Evolutionary conservation across 1,140 invertebrate genomes (phyloP).

Genomic region (Saccostrea cuccullata): DNA sequence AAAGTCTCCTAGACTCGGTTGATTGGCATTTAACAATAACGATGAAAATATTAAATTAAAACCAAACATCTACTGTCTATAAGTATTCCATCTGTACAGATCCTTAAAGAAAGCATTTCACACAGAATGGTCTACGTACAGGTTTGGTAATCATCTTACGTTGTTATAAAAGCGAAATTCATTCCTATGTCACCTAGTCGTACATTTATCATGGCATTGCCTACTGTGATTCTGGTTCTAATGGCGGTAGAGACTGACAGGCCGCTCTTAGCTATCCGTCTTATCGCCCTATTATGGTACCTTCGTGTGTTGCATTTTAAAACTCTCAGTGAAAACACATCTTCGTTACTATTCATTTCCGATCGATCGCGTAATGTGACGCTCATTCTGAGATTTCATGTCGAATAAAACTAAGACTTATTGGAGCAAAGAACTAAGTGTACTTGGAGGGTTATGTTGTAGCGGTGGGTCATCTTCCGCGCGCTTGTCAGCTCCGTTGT

Average conservation of each 20-base stretch:
- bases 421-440: conserved; percentile 8
- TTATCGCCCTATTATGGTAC: conserved; percentile 14
- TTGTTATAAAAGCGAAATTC: conserved; percentile 15
- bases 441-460: not conserved
- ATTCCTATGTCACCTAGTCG: not conserved
- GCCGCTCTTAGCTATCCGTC: not conserved
- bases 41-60: too few relatives aligned
- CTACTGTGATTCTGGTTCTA: not conserved
- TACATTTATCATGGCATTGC: conserved; percentile 12
- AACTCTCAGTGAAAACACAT: conserved; percentile 18
- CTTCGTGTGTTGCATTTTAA: not conserved
- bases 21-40: too few relatives aligned
- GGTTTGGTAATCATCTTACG: not conserved
- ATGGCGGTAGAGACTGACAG: not conserved
- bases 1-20: not conserved
- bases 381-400: conserved; percentile 18
- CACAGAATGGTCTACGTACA: not conserved
- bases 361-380: conserved; percentile 11
- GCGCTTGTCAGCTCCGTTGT: not conserved
- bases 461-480: not conserved
- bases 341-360: conserved; percentile 29
- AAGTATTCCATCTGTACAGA: not conserved
- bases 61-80: not conserved
- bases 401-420: conserved; percentile 26
- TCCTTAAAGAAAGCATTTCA: not conserved